These are phyloP conservation scores for Bos taurus DNA, from an alignment of 2,113 vertebrate species.

Conservation along the genomic window ARS-UCD2.0 NC_037333.1:40307501-40308000, in stretches of 20 bases:
- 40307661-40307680: not conserved
- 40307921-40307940: not conserved
- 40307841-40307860: not conserved
- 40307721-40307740: not conserved
- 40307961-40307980: not conserved
- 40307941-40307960: not conserved
- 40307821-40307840: not conserved
- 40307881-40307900: not conserved
- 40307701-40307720: not conserved
- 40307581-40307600: not conserved
- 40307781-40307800: not conserved
- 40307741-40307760: not conserved
- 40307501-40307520: not conserved
- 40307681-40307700: not conserved
- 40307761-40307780: not conserved
- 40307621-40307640: not conserved
- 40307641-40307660: rapidly evolving
- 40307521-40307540: not conserved
- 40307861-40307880: not conserved
- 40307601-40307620: not conserved
- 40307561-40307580: not conserved
- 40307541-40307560: not conserved
- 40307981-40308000: not conserved
- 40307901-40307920: not conserved
- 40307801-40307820: not conserved